Conservation (phyloP, 2,797 vertebrate species). For the Discoglossus pictus region DNA sequence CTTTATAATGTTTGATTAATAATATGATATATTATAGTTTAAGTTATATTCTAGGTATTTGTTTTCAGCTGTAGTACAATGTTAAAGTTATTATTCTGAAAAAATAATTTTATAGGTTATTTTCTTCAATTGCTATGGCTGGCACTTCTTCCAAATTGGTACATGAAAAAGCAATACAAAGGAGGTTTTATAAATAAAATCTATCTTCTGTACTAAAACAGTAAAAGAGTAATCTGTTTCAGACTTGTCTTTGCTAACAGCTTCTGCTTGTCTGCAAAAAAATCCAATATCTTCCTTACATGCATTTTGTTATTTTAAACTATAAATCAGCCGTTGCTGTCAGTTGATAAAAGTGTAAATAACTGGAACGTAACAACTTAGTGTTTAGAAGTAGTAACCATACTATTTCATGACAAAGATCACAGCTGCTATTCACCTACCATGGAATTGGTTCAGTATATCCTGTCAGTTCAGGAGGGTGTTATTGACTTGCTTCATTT, state of each 20-base stretch:
- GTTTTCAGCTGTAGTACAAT: constrained; percentile 48
- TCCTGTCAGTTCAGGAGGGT: constrained; percentile 72
- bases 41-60: no score
- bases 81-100: constrained; percentile 29
- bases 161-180: constrained; percentile 58
- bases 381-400: constrained; percentile 63
- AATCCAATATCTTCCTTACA: constrained; percentile 25
- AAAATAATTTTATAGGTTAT: constrained; percentile 46
- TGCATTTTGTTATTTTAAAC: constrained; percentile 53
- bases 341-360: constrained; percentile 62
- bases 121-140: constrained; percentile 55
- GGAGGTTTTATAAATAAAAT: constrained; percentile 56
- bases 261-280: constrained; percentile 18
- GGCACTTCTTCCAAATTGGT: constrained; percentile 58
- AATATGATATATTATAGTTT: no score
- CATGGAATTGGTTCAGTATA: constrained; percentile 85
- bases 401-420: constrained; percentile 68
- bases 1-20: no score
- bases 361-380: constrained; percentile 64
- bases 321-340: constrained; percentile 62
- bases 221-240: constrained; percentile 64
- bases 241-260: constrained; percentile 53
- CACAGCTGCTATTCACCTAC: constrained; percentile 74
- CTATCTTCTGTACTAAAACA: constrained; percentile 61
- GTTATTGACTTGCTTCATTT: constrained; percentile 81